Percentiles rank a stretch among this genome's conserved stretches.
Evolutionary conservation across 2,113 vertebrate genomes (phyloP).

Genomic region (Paratilapia polleni): DNA sequence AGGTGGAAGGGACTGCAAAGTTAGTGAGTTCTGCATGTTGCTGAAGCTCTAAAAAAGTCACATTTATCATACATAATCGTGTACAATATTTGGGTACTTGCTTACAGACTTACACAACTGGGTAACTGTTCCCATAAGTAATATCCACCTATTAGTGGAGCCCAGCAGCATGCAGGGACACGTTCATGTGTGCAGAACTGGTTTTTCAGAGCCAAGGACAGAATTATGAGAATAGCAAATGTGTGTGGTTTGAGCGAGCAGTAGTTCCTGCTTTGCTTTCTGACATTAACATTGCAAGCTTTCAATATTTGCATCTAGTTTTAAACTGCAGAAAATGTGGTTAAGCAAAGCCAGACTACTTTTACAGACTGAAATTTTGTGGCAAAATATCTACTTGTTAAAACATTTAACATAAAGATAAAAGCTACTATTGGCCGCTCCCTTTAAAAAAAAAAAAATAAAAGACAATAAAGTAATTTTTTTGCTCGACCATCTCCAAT

Average conservation of each 20-base stretch:
- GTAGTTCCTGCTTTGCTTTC: neutral
- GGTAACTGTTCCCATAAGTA: neutral
- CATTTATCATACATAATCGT: no score
- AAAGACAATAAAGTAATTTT: no score
- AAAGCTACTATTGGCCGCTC: no score
- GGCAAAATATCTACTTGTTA: neutral
- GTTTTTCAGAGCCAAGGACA: conserved; percentile 5
- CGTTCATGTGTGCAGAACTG: neutral
- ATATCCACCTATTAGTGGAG: neutral
- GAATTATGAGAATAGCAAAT: neutral
- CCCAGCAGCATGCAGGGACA: neutral
- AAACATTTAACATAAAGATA: neutral
- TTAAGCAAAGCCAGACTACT: no score
- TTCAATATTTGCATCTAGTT: neutral
- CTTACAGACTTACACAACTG: no score
- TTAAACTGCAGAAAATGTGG: neutral
- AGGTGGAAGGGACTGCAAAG: no score
- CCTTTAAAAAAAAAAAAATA: no score
- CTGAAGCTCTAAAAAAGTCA: no score
- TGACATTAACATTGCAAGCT: neutral
- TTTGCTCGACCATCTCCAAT: no score
- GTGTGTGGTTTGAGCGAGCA: neutral
- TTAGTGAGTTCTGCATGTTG: no score
- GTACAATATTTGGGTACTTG: no score
- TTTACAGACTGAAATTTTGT: neutral